Percentiles rank a stretch among this genome's conserved stretches.
phyloP scores from a whole-genome alignment of 1,140 invertebrate genomes.

The Cherax quadricarinatus region DNA sequence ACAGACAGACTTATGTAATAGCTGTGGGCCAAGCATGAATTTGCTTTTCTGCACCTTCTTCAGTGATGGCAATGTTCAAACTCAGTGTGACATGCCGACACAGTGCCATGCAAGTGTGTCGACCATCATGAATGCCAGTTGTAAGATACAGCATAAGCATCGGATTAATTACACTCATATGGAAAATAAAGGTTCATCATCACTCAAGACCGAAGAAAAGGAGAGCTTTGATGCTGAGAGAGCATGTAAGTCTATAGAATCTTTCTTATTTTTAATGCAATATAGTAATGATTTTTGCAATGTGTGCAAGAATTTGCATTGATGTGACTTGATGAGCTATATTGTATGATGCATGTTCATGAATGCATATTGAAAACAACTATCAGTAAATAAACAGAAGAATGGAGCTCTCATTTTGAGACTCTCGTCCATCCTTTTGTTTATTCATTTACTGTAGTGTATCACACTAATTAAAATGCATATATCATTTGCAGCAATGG shows the following conservation, averaged over 20 bases:
- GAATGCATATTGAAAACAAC: too few species aligned
- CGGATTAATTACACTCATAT: neutral
- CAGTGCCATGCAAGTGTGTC: conserved; percentile 21
- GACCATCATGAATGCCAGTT: neutral
- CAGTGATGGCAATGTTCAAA: conserved; percentile 50
- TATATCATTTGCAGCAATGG: too few species aligned
- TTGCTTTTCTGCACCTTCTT: conserved; percentile 54
- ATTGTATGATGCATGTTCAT: too few species aligned
- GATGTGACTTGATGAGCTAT: too few species aligned
- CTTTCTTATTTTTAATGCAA: too few species aligned
- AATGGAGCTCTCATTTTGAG: too few species aligned
- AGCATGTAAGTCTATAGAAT: neutral
- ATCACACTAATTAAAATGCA: too few species aligned
- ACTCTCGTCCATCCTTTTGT: too few species aligned
- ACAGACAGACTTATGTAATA: conserved; percentile 40
- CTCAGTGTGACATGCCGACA: conserved; percentile 53
- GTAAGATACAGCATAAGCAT: neutral
- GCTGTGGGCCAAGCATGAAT: conserved; percentile 44
- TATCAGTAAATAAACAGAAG: too few species aligned
- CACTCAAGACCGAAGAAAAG: neutral
- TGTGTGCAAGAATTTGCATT: too few species aligned
- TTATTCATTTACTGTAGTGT: too few species aligned
- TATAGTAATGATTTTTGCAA: too few species aligned
- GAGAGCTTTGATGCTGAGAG: neutral
- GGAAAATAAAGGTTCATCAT: neutral